Base-by-base conservation (phyloP, 1,140 invertebrate genomes). In the Cyclina sinensis region DNA sequence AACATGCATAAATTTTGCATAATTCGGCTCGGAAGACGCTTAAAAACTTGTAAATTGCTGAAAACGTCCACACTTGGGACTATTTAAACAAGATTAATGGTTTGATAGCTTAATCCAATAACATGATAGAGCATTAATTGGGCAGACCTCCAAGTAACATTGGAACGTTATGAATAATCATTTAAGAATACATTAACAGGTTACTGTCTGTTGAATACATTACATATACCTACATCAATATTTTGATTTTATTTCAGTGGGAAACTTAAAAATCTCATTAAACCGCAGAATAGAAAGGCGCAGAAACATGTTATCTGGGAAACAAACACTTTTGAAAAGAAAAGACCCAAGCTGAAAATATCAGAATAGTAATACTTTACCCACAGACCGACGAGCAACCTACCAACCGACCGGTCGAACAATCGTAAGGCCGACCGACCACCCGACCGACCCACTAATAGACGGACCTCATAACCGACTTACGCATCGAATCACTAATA, bases 91-190 rank as follows among this genome's bases (percentile, higher is more conserved):
- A 54, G 46, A 78, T 78, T 46, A 78, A 57, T 57, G 24, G 7
- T 78, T n/a, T 78, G 48, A 78, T 78, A 78, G 46, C n/a, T 21
- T 78, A 78, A 78, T 78, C 74, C 74, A 78, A 54, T 54, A 39
- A 48, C 21, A 0, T 74, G 70, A 74, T 48, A 74, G 7, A 43
- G 30, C 11, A 46, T 78, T 78, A 51, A 78, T 78, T 51, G 46
- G 74, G 74, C 74, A 78, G 27, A 30, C 16, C 9, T 51, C 74
- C 74, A 74, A 37, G 12, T 27, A 70, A 70, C 32, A 18, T 16
- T 27, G 65, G 65, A 70, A 70, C 65, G 32, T 70, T 32, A 70
- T 21, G 12, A 4, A 18, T 70, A 70, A 70, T 70, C 65, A 39
- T 70, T 70, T 70, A 70, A 37, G 65, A 21, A 70, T 37, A 70